These are phyloP conservation scores for Venustaconcha ellipsiformis DNA, from an alignment of 1,140 invertebrate genomes.

Conservation along the genomic window DNA sequence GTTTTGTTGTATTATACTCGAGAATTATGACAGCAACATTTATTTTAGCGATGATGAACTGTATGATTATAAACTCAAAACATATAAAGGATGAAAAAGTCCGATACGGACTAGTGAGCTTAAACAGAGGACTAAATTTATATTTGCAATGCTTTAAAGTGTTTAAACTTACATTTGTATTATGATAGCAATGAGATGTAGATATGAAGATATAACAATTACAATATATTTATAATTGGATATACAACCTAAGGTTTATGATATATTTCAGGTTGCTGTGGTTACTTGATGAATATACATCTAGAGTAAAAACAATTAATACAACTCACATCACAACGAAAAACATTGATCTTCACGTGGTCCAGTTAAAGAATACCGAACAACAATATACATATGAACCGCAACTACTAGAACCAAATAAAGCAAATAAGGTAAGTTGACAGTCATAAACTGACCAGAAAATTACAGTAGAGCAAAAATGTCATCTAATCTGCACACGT, in stretches of 20 bases:
- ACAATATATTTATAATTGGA: not conserved
- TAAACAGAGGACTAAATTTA: not conserved
- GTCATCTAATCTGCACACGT: too few species aligned
- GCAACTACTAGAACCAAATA: not conserved
- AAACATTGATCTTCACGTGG: slow-evolving; percentile 43
- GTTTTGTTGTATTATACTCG: too few species aligned
- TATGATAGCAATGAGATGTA: not conserved
- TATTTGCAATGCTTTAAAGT: not conserved
- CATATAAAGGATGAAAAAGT: not conserved
- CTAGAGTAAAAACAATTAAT: slow-evolving; percentile 26
- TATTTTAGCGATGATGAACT: not conserved
- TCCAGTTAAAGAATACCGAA: slow-evolving; percentile 27
- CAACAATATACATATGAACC: slow-evolving; percentile 9
- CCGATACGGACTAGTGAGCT: too few species aligned
- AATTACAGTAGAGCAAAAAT: too few species aligned
- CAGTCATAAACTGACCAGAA: slow-evolving; percentile 6
- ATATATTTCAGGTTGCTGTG: slow-evolving; percentile 30
- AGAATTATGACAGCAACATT: too few species aligned
- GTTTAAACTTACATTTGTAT: not conserved
- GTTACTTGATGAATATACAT: slow-evolving; percentile 38
- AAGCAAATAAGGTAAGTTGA: slow-evolving; percentile 1
- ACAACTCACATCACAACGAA: slow-evolving; percentile 39
- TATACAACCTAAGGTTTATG: not conserved
- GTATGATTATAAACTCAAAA: not conserved
- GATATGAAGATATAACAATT: not conserved